These are phyloP conservation scores for Rhynchopsitta pachyrhyncha DNA, from an alignment of 2,113 vertebrate genomes.

Conservation along the genomic window DNA sequence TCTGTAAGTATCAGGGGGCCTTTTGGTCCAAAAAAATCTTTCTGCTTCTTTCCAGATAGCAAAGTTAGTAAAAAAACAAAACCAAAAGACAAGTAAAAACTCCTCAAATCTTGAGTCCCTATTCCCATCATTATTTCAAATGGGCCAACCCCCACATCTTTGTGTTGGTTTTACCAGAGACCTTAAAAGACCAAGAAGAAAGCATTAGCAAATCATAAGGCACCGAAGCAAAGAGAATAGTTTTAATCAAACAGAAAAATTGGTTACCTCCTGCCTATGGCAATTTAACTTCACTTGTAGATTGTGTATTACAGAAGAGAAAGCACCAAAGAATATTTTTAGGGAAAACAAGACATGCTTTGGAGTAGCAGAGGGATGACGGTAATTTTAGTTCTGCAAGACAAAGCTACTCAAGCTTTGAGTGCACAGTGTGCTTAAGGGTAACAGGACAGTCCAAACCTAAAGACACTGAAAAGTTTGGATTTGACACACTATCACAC, in stretches of 20 bases:
- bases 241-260: not conserved
- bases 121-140: not conserved
- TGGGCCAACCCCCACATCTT: not conserved
- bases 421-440: not conserved
- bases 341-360: not conserved
- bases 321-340: not conserved
- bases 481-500: not conserved
- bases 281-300: not conserved
- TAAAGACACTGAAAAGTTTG: not conserved
- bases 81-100: not conserved
- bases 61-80: not conserved
- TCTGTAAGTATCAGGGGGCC: not conserved
- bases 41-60: not conserved
- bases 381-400: not conserved
- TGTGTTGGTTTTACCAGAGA: not conserved
- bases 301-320: not conserved
- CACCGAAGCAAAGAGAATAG: not conserved
- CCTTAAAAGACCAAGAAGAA: not conserved
- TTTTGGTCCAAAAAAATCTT: not conserved
- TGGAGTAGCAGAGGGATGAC: not conserved
- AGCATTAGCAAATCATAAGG: not conserved
- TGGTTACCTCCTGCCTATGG: not conserved
- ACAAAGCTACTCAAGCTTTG: not conserved
- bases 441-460: not conserved
- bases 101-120: not conserved